Base-by-base conservation (phyloP, 2,113 vertebrate species). In the Sakesphorus luctuosus region DNA sequence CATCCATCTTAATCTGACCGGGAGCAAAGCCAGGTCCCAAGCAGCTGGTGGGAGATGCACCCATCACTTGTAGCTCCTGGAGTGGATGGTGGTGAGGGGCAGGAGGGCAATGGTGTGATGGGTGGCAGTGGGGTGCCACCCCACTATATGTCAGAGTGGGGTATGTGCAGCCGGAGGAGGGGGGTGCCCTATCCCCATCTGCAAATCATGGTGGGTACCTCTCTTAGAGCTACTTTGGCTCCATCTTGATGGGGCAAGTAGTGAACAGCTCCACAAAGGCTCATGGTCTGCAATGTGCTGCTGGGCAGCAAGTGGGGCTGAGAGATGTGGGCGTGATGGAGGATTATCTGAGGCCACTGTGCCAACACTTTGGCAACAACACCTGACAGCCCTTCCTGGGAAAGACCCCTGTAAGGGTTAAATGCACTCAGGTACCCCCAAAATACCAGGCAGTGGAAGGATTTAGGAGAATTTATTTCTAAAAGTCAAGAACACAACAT, bases 171-270 rank as follows among this genome's bases (percentile, higher is more conserved):
- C 59, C 40, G 7, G 1, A 78, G 40, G 43, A 47, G 26, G 25
- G 18, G 7, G 7, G 5, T 44, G 15, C 63, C n/a, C 55, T 69
- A 18, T 84, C 17, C 35, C 10, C 31, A 18, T 59, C 43, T 55
- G 3, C 1, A 71, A 47, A 49, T n/a, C 0, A 1, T 3, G 7
- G 3, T 74, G 35, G 24, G 10, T 1, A 0, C 43, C 44, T 52
- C 63, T 82, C 23, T 46, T 50, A 40, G 46, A 61, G 33, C 20
- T 46, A 11, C 49, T 81, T 53, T 24, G 33, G 18, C n/a, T 71
- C 46, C 26, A 25, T 49, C n/a, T 18, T 2, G 2, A 13, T 36
- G 36, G 40, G 18, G 14, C 5, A 13, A 83, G 20, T 46, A n/a
- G 11, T 14, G 52, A 73, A 29, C 0, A 1, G 31, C 46, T 55